phyloP scores from a whole-genome alignment of 2,113 vertebrate genomes.

The Pogonocichla stellata region DNA sequence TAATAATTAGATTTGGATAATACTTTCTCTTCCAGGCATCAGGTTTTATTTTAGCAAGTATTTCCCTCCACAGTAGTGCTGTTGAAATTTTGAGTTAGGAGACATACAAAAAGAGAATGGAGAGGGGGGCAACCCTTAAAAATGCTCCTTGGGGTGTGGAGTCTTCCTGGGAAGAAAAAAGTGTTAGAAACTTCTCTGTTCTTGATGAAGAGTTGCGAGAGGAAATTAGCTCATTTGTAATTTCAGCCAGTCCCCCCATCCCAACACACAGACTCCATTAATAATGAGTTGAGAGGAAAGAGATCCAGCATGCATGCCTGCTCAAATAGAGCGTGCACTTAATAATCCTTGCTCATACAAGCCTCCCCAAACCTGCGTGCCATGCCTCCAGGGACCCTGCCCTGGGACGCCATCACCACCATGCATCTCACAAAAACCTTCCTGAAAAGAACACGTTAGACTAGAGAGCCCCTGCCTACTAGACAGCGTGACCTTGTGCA shows the following conservation, averaged over 20 bases:
- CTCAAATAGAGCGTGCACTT: slow-evolving; percentile 45
- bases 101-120: not conserved
- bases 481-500: not conserved
- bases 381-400: not conserved
- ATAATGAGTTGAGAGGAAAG: slow-evolving; percentile 61
- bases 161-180: slow-evolving; percentile 15
- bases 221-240: slow-evolving; percentile 48
- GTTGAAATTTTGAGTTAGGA: slow-evolving; percentile 11
- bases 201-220: not conserved
- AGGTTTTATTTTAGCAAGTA: not conserved
- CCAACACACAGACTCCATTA: slow-evolving; percentile 18
- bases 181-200: not conserved
- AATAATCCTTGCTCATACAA: slow-evolving; percentile 1
- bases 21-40: slow-evolving; percentile 46
- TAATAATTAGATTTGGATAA: slow-evolving; percentile 58
- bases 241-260: slow-evolving; percentile 43
- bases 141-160: not conserved
- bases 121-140: not conserved
- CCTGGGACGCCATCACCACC: not conserved
- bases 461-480: not conserved
- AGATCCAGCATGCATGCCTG: not conserved
- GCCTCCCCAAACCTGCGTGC: not conserved
- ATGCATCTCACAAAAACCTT: not conserved
- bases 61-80: slow-evolving; percentile 11
- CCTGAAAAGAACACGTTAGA: slow-evolving; percentile 10